A percentile compares a stretch with the other conserved stretches of the same genome.
These are phyloP conservation scores for Eledona agricola DNA, from an alignment of 2,888 invertebrate genomes.

Conservation along the genomic window DNA sequence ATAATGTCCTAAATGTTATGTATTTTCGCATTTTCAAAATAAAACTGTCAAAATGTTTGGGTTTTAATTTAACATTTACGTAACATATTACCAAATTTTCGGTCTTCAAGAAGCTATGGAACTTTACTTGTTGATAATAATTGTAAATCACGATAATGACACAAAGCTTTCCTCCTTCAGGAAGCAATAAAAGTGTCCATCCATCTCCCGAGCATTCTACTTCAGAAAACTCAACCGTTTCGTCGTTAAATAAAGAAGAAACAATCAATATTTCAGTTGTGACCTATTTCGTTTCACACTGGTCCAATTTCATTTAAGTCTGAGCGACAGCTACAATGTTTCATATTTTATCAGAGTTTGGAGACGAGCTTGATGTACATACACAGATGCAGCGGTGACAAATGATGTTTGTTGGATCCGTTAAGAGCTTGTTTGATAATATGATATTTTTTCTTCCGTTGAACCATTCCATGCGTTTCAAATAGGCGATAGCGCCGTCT, in stretches of 20 bases:
- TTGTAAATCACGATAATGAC: no score
- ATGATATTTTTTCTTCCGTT: constrained; percentile 23
- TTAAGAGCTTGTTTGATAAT: constrained; percentile 50
- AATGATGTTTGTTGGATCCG: constrained; percentile 49
- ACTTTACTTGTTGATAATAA: no score
- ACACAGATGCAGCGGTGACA: constrained; percentile 47
- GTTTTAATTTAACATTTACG: no score
- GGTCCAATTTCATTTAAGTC: constrained; percentile 27
- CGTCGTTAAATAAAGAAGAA: constrained; percentile 28
- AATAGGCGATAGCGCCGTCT: constrained; percentile 10
- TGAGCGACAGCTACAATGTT: constrained; percentile 28
- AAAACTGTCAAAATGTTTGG: no score
- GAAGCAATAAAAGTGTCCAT: constrained; percentile 8
- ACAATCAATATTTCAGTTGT: constrained; percentile 28
- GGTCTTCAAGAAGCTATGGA: no score
- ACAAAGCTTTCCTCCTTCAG: constrained; percentile 2
- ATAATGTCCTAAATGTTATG: no score
- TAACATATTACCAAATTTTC: no score
- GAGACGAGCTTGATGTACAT: constrained; percentile 35
- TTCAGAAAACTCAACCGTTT: constrained; percentile 15
- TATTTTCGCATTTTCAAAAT: no score
- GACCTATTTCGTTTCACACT: constrained; percentile 22
- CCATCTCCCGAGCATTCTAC: constrained; percentile 8
- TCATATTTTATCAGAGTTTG: constrained; percentile 38
- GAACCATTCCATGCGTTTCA: constrained; percentile 19